Evolutionary conservation across 1,140 invertebrate species (phyloP), one percentile per base, ranked within the genome.

Genomic region (Aphis gossypii): DNA sequence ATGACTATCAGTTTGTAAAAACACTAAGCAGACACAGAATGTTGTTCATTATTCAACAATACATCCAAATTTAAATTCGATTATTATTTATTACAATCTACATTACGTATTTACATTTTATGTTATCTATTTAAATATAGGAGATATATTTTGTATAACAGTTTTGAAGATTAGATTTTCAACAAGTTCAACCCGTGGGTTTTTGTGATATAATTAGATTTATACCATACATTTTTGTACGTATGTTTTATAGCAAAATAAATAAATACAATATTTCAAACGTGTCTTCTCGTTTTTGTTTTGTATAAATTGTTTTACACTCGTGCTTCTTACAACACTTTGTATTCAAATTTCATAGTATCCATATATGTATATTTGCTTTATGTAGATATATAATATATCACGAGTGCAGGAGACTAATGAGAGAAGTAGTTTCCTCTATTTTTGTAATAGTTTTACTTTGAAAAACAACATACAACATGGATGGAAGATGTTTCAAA

Each of bases 401-500:
- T 14, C 20, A 88, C n/a, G 20, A 54, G 46, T 30, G 25, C 48
- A 48, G 8, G n/a, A 35, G 20, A 35, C 18, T 88, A 88, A 88
- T 88, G n/a, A 38, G n/a, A 88, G 48, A 54, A 88, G 87, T 35
- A 48, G 87, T 88, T 46, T 88, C 30, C 8, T 89, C 88, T 41
- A 48, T 56, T 56, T 89, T 56, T 41, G 23, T 89, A 89, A 56
- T 56, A 89, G 88, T 89, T 89, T 25, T 89, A 89, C 87, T 89
- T 51, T 51, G 48, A 41, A 38, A 41, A 56, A 89, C 35, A 38
- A 89, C 51, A 25, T 56, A 56, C 8, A 18, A 89, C 51, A 11
- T 89, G 38, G 38, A 41, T 46, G 30, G 1, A 76, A 14, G 88
- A 44, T 89, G 35, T 89, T 89, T 89, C 35, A 56, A 56, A 56